A percentile compares a stretch with the other conserved stretches of the same genome.
Evolutionary conservation across 2,797 vertebrate species (phyloP).

Genomic region (Typhlichthys subterraneus): DNA sequence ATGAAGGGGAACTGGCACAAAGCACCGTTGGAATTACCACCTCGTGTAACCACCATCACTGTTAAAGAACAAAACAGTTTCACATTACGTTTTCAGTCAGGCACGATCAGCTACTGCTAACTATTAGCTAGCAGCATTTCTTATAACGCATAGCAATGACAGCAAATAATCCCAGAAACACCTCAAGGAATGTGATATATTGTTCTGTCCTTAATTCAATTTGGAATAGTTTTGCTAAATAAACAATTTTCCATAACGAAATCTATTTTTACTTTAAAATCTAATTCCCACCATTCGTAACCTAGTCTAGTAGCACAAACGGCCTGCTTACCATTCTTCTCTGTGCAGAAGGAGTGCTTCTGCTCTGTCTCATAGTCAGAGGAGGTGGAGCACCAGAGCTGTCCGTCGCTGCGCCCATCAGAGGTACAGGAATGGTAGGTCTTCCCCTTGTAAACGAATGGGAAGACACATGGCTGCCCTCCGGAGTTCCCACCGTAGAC

Average conservation of each 20-base stretch:
- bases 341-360: constrained; percentile 93
- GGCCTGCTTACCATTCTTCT: constrained; percentile 84
- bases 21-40: constrained; percentile 96
- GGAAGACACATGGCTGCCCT: constrained; percentile 91
- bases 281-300: no score
- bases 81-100: no score
- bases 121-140: no score
- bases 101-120: no score
- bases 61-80: constrained; percentile 16
- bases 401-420: constrained; percentile 89
- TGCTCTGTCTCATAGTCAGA: constrained; percentile 90
- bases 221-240: no score
- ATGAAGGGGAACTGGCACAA: constrained; percentile 95
- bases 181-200: no score
- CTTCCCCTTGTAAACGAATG: constrained; percentile 90
- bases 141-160: no score
- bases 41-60: constrained; percentile 88
- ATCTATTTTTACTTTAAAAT: no score
- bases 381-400: constrained; percentile 95
- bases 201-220: no score
- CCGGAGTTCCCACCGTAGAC: constrained; percentile 93
- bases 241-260: no score
- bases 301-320: background rate
- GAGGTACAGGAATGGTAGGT: constrained; percentile 93
- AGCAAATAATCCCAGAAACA: no score